A percentile compares a stretch with the other conserved stretches of the same genome.
Conservation (phyloP, 2,888 invertebrate species). For the Ophion obscuratus region DNA sequence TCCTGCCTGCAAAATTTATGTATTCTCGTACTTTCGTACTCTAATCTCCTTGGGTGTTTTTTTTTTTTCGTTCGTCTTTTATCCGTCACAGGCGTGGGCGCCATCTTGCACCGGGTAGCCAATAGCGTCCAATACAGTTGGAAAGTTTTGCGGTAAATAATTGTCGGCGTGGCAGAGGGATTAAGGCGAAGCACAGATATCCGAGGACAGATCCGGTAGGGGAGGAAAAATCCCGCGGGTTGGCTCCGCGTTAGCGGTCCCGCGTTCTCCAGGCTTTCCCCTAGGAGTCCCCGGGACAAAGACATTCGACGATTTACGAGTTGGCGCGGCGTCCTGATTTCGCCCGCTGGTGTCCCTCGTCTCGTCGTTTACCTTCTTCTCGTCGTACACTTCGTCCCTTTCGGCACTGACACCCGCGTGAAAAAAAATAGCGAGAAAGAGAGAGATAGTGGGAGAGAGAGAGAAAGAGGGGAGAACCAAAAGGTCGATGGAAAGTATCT, state of each 20-base stretch:
- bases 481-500: conserved; percentile 46
- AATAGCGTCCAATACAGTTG: conserved; percentile 11
- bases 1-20: too few species aligned
- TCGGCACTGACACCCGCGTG: conserved; percentile 21
- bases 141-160: conserved; percentile 59
- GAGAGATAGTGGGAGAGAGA: not conserved
- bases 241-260: conserved; percentile 20
- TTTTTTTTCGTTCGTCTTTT: not conserved
- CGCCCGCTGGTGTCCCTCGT: conserved; percentile 60
- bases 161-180: conserved; percentile 52
- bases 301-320: conserved; percentile 71
- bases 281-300: conserved; percentile 61
- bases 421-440: not conserved
- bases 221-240: conserved; percentile 52
- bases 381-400: conserved; percentile 37
- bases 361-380: conserved; percentile 35
- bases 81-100: not conserved
- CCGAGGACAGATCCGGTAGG: conserved; percentile 52
- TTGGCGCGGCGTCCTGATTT: conserved; percentile 71
- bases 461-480: conserved; percentile 6
- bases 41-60: not conserved
- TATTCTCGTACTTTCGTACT: too few species aligned
- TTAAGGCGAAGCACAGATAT: conserved; percentile 51
- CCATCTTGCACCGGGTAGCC: conserved; percentile 18
- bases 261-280: conserved; percentile 44